phyloP scores from a whole-genome alignment of 1,140 invertebrate genomes.

The Lepidotrigona ventralis region DNA sequence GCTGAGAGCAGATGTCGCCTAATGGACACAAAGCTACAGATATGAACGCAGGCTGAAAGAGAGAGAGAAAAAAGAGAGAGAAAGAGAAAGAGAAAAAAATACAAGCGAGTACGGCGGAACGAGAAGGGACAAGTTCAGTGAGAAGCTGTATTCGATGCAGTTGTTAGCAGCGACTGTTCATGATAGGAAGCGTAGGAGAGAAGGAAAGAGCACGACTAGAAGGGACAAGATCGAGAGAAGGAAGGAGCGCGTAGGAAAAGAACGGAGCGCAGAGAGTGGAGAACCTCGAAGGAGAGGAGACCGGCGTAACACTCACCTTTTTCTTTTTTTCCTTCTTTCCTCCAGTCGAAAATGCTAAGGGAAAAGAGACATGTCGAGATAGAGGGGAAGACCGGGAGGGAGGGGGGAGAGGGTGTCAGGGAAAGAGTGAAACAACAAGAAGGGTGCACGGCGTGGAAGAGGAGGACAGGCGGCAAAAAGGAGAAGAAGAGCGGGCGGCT shows the following conservation, averaged over 20 bases:
- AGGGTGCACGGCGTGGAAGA: conserved; percentile 31
- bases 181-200: conserved; percentile 70
- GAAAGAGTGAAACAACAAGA: conserved; percentile 46
- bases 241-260: background rate
- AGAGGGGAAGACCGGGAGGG: conserved; percentile 41
- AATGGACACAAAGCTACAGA: conserved; percentile 64
- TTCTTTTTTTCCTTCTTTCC: conserved; percentile 38
- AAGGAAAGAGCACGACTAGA: conserved; percentile 66
- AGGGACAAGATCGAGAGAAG: conserved; percentile 27
- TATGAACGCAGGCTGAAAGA: conserved; percentile 25
- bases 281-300: conserved; percentile 39
- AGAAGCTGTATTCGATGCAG: conserved; percentile 71
- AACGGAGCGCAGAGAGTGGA: conserved; percentile 7
- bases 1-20: conserved; percentile 68
- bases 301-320: conserved; percentile 26
- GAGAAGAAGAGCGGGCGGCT: conserved; percentile 64
- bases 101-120: conserved; percentile 58
- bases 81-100: background rate
- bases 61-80: conserved; percentile 1
- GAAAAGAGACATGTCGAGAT: conserved; percentile 36
- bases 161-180: conserved; percentile 71
- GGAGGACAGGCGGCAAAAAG: background rate
- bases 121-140: conserved; percentile 61
- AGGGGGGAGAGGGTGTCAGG: conserved; percentile 15
- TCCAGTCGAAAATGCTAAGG: conserved; percentile 15